A percentile compares a stretch with the other conserved stretches of the same genome.
Evolutionary conservation across 2,797 vertebrate species (phyloP).

Genomic region (Anisognathus igniventris): DNA sequence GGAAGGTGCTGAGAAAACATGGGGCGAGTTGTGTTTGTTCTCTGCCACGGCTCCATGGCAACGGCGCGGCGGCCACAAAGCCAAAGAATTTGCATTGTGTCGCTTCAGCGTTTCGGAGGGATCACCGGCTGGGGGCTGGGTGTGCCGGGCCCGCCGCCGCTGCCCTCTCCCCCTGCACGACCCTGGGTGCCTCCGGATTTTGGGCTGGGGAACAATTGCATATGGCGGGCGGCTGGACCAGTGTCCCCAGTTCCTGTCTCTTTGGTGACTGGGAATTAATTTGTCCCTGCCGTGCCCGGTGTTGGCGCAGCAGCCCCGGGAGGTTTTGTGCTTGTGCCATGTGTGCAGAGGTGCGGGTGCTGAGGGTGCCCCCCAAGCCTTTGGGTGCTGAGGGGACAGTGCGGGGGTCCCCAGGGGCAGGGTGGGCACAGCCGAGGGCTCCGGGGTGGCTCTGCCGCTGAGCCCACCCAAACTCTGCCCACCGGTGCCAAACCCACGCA

Average conservation of each 20-base stretch:
- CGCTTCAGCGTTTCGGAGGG: constrained; percentile 57
- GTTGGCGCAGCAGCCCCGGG: not conserved
- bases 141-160: not conserved
- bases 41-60: constrained; percentile 60
- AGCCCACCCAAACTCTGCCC: not conserved
- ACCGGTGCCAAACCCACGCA: rapidly evolving
- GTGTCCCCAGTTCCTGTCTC: not conserved
- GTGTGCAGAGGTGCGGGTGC: rapidly evolving
- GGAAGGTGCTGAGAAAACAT: constrained; percentile 53
- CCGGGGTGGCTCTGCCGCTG: not conserved
- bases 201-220: not conserved
- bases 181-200: not conserved
- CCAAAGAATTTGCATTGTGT: constrained; percentile 65
- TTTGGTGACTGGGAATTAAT: rapidly evolving
- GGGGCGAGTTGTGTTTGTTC: constrained; percentile 59
- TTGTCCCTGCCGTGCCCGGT: rapidly evolving
- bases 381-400: not conserved
- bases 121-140: constrained; percentile 39
- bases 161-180: rapidly evolving
- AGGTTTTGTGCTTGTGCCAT: not conserved
- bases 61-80: constrained; percentile 49
- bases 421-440: not conserved
- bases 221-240: rapidly evolving
- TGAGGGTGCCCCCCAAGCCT: not conserved
- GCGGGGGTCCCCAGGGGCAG: not conserved